Evolutionary conservation across 2,888 invertebrate species (phyloP), one percentile per base, ranked within the genome.

Genomic region (Drosophila mimetica): DNA sequence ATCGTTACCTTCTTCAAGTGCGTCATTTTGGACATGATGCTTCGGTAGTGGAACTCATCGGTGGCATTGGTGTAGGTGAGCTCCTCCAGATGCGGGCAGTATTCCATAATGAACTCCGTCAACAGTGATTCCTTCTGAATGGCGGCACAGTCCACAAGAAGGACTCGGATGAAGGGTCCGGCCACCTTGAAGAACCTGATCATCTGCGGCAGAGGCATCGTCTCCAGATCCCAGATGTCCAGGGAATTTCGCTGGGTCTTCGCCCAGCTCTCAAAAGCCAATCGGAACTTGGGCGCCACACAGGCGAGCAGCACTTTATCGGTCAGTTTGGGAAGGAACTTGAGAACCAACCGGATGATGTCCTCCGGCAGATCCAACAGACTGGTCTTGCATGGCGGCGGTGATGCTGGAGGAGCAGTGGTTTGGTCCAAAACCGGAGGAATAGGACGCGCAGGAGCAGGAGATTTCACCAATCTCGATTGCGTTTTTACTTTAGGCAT

Each of bases 111-210:
- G n/a, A 84, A 84, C 42, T 84, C 84, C 20, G 76, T 72, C n/a
- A 84, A 22, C 28, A 84, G 58, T 0, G 84, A 86, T 32, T 85
- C 85, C 63, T 87, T 84, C 2, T 75, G 59, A n/a, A 64, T 71
- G 8, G 74, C 71, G 2, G 82, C 61, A 3, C 71, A 75, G 42
- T 84, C 66, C 2, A 84, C 57, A 0, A 14, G 25, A 11, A 84
- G 47, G 11, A 51, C 36, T 1, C 47, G 58, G 1, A 84, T 74
- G 37, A 54, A 77, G 0, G 77, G 69, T 1, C 84, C 84, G 1
- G 83, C 82, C 14, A 85, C 42, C n/a, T 37, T 55, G 5, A 86
- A 84, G 34, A 87, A 79, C 4, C 77, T 44, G 5, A 84, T 84
- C 0, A 84, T 36, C n/a, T 87, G 72, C 2, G 76, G 70, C 53